phyloP scores from a whole-genome alignment of 2,888 invertebrate species.

The Andrena flavipes region DNA sequence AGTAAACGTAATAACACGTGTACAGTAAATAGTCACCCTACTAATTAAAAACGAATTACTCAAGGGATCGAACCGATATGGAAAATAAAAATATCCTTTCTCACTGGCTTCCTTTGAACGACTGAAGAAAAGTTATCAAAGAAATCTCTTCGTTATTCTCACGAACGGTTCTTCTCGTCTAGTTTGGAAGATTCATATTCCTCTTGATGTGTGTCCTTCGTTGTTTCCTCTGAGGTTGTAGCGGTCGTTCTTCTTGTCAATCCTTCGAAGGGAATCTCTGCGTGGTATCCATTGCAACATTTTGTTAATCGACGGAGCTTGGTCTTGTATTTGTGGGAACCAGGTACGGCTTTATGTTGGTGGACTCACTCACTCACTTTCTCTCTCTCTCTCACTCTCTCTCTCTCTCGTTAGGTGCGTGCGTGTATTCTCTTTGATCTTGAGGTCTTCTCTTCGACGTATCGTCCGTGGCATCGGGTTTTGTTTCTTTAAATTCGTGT shows the following conservation, averaged over 20 bases:
- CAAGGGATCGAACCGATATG: constrained; percentile 12
- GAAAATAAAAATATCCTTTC: constrained; percentile 16
- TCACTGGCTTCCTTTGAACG: background rate
- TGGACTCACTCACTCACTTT: constrained; percentile 34
- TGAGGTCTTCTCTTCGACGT: constrained; percentile 35
- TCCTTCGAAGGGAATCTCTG: constrained; percentile 37
- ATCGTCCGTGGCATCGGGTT: constrained; percentile 38
- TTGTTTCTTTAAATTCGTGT: constrained; percentile 23
- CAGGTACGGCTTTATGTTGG: constrained; percentile 74
- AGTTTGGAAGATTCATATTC: constrained; percentile 21
- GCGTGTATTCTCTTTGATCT: constrained; percentile 36
- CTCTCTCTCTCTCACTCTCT: background rate
- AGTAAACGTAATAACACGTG: constrained; percentile 33
- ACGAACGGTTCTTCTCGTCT: constrained; percentile 1
- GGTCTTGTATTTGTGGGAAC: constrained; percentile 72
- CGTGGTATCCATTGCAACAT: constrained; percentile 47
- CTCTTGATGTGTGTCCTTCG: constrained; percentile 39
- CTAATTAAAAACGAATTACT: constrained; percentile 14
- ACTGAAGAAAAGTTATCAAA: constrained; percentile 2
- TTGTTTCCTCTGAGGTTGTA: constrained; percentile 27
- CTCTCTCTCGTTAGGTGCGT: constrained; percentile 42
- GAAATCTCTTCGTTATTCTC: constrained; percentile 1
- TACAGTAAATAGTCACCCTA: constrained; percentile 2
- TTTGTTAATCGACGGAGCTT: constrained; percentile 48
- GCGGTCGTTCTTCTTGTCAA: constrained; percentile 16